These are phyloP conservation scores for Clarias gariepinus DNA, from an alignment of 2,113 vertebrate species.

Conservation along the genomic window DNA sequence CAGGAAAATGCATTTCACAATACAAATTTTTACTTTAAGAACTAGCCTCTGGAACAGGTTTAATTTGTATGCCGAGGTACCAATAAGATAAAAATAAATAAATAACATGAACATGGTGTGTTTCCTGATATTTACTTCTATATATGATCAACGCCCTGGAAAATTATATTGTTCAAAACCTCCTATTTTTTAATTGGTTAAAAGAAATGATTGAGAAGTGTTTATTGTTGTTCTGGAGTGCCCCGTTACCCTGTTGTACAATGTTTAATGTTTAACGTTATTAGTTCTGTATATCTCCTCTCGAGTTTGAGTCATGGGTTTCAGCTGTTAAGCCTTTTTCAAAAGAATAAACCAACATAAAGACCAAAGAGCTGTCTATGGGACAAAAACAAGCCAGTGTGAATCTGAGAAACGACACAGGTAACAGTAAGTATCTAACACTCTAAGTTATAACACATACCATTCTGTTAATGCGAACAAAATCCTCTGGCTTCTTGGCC, in stretches of 20 bases:
- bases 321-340: neutral
- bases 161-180: neutral
- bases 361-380: neutral
- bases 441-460: slow-evolving; percentile 68
- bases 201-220: neutral
- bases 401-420: neutral
- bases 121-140: neutral
- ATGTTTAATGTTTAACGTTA: neutral
- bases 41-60: too few species aligned
- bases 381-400: neutral
- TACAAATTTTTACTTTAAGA: too few species aligned
- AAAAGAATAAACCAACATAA: neutral
- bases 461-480: slow-evolving; percentile 98
- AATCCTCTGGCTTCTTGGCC: slow-evolving; percentile 98
- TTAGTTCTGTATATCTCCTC: neutral
- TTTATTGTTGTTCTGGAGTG: neutral
- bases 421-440: neutral
- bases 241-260: neutral
- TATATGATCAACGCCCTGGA: neutral
- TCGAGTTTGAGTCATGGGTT: neutral
- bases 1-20: too few species aligned
- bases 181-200: neutral
- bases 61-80: too few species aligned
- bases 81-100: too few species aligned
- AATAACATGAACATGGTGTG: neutral